A percentile compares a stretch with the other conserved stretches of the same genome.
Evolutionary conservation across 2,888 invertebrate genomes (phyloP).

Genomic region (Sthenelais limicola): DNA sequence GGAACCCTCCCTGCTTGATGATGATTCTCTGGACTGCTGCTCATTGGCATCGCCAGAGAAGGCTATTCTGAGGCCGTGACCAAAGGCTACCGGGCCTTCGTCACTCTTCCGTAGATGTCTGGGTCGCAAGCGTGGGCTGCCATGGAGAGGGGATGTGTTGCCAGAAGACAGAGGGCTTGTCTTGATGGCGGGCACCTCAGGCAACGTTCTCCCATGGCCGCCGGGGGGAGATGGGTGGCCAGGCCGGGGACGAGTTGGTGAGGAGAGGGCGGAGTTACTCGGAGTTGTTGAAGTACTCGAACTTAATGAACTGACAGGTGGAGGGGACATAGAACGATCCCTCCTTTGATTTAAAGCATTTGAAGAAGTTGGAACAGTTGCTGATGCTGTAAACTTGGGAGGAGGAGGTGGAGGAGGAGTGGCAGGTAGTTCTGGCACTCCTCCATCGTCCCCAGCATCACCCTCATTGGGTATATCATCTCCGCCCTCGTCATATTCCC

Average conservation of each 20-base stretch:
- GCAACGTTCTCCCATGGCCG: not conserved
- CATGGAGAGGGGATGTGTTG: constrained; percentile 8
- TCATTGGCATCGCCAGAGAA: constrained; percentile 16
- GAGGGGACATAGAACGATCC: constrained; percentile 16
- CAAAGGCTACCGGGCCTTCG: constrained; percentile 1
- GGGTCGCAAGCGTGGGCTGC: constrained; percentile 2
- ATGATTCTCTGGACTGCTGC: not conserved
- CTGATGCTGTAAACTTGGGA: no score
- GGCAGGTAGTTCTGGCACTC: no score
- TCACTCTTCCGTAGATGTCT: constrained; percentile 27
- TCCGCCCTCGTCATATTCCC: constrained; percentile 27
- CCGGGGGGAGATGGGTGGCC: not conserved
- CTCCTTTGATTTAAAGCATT: not conserved
- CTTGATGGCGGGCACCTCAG: no score
- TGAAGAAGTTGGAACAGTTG: not conserved
- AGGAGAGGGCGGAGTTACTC: not conserved
- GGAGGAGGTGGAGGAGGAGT: no score
- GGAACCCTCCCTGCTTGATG: not conserved
- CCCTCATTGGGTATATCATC: constrained; percentile 1
- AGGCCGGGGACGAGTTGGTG: not conserved
- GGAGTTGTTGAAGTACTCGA: no score
- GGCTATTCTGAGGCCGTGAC: constrained; percentile 9
- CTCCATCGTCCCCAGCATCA: not conserved
- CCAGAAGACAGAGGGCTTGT: not conserved
- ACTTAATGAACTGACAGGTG: not conserved